Percentiles rank a stretch among this genome's conserved stretches.
phyloP scores from a whole-genome alignment of 2,113 vertebrate genomes.

The Cisticola juncidis region DNA sequence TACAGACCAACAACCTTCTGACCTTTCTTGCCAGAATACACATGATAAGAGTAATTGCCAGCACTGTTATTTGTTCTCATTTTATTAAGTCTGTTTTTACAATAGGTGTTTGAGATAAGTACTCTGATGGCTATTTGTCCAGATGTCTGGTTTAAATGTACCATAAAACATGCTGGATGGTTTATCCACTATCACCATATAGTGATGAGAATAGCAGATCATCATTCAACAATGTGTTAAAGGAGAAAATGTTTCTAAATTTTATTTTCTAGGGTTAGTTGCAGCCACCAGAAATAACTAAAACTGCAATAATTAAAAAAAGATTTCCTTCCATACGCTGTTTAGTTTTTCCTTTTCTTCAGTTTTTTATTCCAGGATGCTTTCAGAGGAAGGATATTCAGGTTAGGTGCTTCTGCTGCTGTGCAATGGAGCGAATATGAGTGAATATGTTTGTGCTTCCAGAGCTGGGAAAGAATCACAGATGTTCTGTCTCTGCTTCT shows the following conservation, averaged over 20 bases:
- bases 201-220: background rate
- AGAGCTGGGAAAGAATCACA: background rate
- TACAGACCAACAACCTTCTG: conserved; percentile 40
- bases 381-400: background rate
- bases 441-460: background rate
- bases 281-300: background rate
- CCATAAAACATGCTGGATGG: background rate
- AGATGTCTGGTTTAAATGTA: conserved; percentile 33
- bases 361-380: background rate
- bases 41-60: conserved; percentile 43
- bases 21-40: conserved; percentile 50
- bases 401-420: background rate
- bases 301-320: background rate
- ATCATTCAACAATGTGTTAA: background rate
- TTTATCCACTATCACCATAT: background rate
- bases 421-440: background rate
- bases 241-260: background rate
- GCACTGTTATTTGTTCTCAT: conserved; percentile 51
- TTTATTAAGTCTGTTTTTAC: conserved; percentile 61
- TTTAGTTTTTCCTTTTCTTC: background rate
- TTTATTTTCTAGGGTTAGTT: background rate
- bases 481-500: background rate
- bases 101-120: conserved; percentile 41
- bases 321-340: rapidly evolving
- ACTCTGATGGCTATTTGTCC: conserved; percentile 37